Percentiles rank a stretch among this genome's conserved stretches.
Conservation (phyloP, 2,113 vertebrate species). For the Alces alces region DNA sequence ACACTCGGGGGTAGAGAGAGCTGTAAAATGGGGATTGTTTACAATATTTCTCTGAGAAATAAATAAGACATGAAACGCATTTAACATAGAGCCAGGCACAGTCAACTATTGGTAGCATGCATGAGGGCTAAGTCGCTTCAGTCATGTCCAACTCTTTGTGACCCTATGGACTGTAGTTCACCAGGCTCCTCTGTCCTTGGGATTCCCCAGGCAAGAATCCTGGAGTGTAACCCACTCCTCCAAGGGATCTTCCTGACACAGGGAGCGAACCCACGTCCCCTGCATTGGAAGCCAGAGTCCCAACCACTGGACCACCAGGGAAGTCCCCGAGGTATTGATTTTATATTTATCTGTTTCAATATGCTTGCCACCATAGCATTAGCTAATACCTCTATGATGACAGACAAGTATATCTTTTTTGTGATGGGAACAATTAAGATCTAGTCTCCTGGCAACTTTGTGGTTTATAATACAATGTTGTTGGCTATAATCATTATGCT, state of each 20-base stretch:
- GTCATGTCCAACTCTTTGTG: background rate
- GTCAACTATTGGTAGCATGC: background rate
- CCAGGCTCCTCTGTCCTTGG: background rate
- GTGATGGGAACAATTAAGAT: background rate
- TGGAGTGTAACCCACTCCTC: background rate
- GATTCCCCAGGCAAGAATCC: background rate
- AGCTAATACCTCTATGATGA: background rate
- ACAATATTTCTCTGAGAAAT: background rate
- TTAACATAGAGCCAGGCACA: background rate
- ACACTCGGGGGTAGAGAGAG: background rate
- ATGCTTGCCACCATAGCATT: background rate
- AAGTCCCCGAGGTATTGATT: background rate
- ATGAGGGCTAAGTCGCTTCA: background rate
- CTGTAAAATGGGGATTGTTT: background rate
- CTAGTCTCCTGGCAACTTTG: background rate
- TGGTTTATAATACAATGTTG: background rate
- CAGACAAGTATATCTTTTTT: background rate
- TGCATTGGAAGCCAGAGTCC: background rate
- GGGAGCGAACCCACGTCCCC: background rate
- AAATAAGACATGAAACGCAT: background rate
- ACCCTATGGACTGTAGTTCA: background rate
- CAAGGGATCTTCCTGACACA: background rate
- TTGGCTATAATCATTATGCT: background rate
- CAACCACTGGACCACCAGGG: background rate
- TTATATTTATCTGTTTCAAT: background rate